These are phyloP conservation scores for Ophion ventricosus DNA, from an alignment of 2,888 invertebrate species.

Conservation along the genomic window DNA sequence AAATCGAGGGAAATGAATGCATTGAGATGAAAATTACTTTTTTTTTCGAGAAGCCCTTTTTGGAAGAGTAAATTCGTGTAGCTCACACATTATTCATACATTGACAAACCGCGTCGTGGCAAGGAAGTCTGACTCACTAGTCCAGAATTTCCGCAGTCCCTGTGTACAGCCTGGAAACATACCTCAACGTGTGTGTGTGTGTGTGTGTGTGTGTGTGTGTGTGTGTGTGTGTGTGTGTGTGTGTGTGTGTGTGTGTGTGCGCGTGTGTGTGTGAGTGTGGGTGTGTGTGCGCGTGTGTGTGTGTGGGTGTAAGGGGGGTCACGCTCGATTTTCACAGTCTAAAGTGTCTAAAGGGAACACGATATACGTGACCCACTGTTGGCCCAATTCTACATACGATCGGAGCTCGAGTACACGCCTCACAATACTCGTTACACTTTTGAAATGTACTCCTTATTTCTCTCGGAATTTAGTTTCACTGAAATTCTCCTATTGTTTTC, in stretches of 20 bases:
- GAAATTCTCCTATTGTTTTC: constrained; percentile 20
- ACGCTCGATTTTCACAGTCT: constrained; percentile 66
- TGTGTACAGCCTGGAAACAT: constrained; percentile 33
- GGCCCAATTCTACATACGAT: constrained; percentile 54
- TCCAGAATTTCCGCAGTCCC: constrained; percentile 63
- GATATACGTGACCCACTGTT: constrained; percentile 63
- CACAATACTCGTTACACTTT: constrained; percentile 54
- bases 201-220: neutral
- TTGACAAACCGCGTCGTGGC: constrained; percentile 47
- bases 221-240: constrained; percentile 15
- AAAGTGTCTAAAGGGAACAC: constrained; percentile 64
- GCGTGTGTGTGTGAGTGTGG: neutral
- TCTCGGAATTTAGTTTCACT: constrained; percentile 35
- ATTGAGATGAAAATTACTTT: neutral
- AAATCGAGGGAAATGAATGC: neutral
- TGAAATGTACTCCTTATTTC: constrained; percentile 38
- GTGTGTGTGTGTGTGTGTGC: neutral
- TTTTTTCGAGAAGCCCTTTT: constrained; percentile 5
- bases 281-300: neutral
- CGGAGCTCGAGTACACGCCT: constrained; percentile 1
- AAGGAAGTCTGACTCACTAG: constrained; percentile 64
- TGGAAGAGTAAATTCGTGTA: constrained; percentile 39
- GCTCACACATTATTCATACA: constrained; percentile 48
- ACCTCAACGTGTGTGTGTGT: neutral
- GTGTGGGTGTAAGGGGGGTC: constrained; percentile 50